Base-by-base conservation (phyloP, 1,140 invertebrate species). In the Cheumatopsyche charites region DNA sequence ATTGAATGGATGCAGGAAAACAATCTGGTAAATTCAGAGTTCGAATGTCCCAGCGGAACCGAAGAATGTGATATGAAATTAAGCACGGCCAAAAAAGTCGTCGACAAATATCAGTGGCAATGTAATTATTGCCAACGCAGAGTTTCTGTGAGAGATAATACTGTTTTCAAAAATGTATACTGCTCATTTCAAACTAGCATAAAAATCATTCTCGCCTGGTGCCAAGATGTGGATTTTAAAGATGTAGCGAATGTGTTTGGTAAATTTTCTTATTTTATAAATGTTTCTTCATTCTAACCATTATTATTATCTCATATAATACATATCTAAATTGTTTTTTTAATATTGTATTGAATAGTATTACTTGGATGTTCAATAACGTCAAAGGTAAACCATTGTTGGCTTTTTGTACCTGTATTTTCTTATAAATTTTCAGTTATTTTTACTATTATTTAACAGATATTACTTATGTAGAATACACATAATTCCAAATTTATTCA, bases 91-190 rank as follows among this genome's bases (percentile, higher is more conserved):
- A 61, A 73, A 1, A 74, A 70, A 71, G 75, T 76, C 11, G 73
- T 76, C 1, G 75, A 76, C 42, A 76, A 76, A 63, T 76, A 55
- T 45, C 75, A 74, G 21, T 76, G 75, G 75, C 70, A 76, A 13
- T 76, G 75, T 41, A 70, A 71, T 61, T 55, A 11, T 25, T 76
- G 75, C 17, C 72, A 76, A 23, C 70, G 70, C 26, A 76, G 74
- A 61, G 23, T 65, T n/a, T 63, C 67, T 5, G 70, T 76, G 12
- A 43, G 75, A 45, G 75, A 76, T 43, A 74, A 76, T 58, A 74
- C 75, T 1, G 70, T 76, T 43, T 76, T 76, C 71, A 76, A 76
- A 61, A 76, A 74, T 58, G 23, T 74, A 12, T 72, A 62, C 29
- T 74, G 72, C 42, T 49, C 67, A 49, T 42, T 76, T 4, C 58